phyloP scores from a whole-genome alignment of 2,888 invertebrate genomes.

The Spodoptera exigua region DNA sequence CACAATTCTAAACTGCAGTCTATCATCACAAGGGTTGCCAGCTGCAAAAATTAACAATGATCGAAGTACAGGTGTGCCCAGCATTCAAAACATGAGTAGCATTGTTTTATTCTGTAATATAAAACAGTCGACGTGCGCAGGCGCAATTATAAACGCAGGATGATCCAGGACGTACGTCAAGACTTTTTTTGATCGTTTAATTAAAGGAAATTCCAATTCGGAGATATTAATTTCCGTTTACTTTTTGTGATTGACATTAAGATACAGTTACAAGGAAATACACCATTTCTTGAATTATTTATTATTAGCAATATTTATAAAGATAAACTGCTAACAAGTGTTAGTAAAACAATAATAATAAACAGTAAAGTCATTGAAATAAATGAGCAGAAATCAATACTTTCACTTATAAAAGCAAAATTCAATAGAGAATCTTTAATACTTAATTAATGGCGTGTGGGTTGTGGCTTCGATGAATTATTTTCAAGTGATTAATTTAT shows the following conservation, averaged over 20 bases:
- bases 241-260: constrained; percentile 22
- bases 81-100: constrained; percentile 23
- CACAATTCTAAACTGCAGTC: constrained; percentile 33
- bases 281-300: constrained; percentile 2
- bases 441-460: constrained; percentile 24
- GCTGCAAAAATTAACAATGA: constrained; percentile 44
- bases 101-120: constrained; percentile 42
- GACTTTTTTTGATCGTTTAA: constrained; percentile 27
- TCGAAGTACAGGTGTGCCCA: constrained; percentile 38
- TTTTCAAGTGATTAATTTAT: constrained; percentile 22
- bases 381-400: constrained; percentile 31
- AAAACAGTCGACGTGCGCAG: constrained; percentile 12
- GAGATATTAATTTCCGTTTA: constrained; percentile 31
- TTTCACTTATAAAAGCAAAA: constrained; percentile 34
- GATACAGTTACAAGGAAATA: constrained; percentile 9
- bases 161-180: constrained; percentile 26
- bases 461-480: constrained; percentile 26
- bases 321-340: neutral
- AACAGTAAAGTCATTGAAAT: constrained; percentile 37
- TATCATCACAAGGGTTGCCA: constrained; percentile 32
- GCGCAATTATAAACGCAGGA: constrained; percentile 22
- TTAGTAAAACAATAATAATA: constrained; percentile 22
- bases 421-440: constrained; percentile 34
- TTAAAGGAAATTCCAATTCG: constrained; percentile 46
- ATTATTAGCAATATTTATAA: too few species aligned